phyloP scores from a whole-genome alignment of 2,888 invertebrate species.

The Lasioglossum marginatum region DNA sequence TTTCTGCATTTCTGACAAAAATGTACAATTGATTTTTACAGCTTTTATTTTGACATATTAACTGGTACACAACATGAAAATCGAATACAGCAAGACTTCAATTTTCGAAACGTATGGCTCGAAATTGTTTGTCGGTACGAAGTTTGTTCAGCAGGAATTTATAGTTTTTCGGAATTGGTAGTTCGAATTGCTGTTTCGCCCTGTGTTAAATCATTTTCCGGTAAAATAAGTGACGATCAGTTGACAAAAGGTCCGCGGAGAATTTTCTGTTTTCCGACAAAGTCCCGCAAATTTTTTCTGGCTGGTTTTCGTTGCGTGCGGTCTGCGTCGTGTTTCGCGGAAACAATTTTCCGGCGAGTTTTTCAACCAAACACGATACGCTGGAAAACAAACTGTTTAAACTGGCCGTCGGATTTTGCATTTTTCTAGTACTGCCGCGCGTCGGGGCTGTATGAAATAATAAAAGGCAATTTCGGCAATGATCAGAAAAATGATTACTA shows the following conservation, averaged over 20 bases:
- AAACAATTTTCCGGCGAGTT: neutral
- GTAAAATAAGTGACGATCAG: neutral
- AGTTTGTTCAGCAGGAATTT: neutral
- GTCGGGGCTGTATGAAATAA: neutral
- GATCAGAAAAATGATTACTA: neutral
- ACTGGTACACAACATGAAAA: neutral
- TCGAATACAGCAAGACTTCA: neutral
- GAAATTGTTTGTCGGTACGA: neutral
- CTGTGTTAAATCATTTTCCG: neutral
- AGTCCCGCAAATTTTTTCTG: neutral
- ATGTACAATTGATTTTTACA: no score
- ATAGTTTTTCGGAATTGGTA: no score
- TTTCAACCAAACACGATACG: neutral
- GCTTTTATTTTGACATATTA: neutral
- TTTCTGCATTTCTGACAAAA: no score
- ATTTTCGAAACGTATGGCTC: neutral
- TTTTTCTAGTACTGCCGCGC: neutral
- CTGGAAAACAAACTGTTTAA: neutral
- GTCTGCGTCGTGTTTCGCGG: neutral
- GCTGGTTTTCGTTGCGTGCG: neutral
- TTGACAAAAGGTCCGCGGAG: neutral
- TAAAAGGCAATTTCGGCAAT: neutral
- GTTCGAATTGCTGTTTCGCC: neutral
- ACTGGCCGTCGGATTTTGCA: neutral
- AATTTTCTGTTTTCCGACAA: neutral